These are phyloP conservation scores for Poeciliopsis paucimaculata DNA, from an alignment of 2,797 vertebrate species.

Conservation along the genomic window DNA sequence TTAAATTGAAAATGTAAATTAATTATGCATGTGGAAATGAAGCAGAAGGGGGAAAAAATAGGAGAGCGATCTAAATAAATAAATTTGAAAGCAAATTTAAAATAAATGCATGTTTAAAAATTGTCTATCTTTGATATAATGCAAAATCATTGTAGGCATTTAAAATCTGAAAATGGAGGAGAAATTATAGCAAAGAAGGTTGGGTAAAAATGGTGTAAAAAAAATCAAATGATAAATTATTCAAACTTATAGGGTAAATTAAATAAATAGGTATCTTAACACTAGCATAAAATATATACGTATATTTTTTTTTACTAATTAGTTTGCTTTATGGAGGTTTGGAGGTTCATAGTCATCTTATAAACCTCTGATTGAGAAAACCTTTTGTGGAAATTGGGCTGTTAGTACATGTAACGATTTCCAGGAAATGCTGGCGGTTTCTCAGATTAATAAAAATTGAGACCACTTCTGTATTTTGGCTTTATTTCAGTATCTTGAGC, in stretches of 20 bases:
- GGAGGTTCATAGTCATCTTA: not conserved
- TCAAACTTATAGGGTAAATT: not conserved
- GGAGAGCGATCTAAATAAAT: not conserved
- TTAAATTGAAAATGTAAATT: not conserved
- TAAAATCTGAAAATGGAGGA: not conserved
- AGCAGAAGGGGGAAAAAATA: not conserved
- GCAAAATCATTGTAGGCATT: not conserved
- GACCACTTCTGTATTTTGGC: constrained; percentile 17
- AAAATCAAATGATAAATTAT: not conserved
- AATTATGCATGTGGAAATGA: not conserved
- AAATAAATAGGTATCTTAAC: not conserved
- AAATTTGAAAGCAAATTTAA: not conserved
- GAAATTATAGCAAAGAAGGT: not conserved
- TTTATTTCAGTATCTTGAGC: constrained; percentile 84
- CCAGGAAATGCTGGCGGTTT: not conserved
- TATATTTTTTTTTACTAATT: not conserved
- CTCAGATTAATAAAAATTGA: constrained; percentile 37
- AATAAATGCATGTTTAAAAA: not conserved
- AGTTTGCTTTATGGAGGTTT: not conserved
- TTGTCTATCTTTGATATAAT: not conserved
- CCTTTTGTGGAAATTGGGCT: constrained; percentile 32
- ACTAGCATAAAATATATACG: not conserved
- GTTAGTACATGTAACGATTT: not conserved
- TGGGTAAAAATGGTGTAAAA: not conserved
- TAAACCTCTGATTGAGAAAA: constrained; percentile 43